A percentile compares a stretch with the other conserved stretches of the same genome.
These are phyloP conservation scores for Melanotaenia pygmaea DNA, from an alignment of 2,797 vertebrate species.

Conservation along the genomic window DNA sequence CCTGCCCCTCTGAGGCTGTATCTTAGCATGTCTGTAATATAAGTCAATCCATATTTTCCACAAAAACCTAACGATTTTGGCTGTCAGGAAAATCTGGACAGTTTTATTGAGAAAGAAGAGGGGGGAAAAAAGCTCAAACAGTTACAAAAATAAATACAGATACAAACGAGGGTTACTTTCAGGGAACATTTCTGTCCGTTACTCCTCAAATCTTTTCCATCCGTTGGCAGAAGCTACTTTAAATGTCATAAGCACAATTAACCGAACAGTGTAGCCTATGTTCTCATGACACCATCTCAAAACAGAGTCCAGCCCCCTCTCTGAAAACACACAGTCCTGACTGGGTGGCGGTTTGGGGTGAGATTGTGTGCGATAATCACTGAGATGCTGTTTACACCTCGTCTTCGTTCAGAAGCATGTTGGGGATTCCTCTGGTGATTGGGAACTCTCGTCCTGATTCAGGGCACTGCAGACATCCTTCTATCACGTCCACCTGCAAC, in stretches of 20 bases:
- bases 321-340: slow-evolving; percentile 27
- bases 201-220: slow-evolving; percentile 32
- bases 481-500: slow-evolving; percentile 89
- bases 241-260: slow-evolving; percentile 41
- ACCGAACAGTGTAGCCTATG: slow-evolving; percentile 24
- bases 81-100: slow-evolving; percentile 40
- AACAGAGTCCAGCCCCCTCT: slow-evolving; percentile 42
- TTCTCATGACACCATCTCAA: slow-evolving; percentile 35
- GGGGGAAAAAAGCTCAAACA: slow-evolving; percentile 30
- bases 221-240: slow-evolving; percentile 5
- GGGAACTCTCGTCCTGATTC: slow-evolving; percentile 92
- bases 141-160: slow-evolving; percentile 79
- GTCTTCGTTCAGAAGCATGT: slow-evolving; percentile 92
- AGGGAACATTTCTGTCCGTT: slow-evolving; percentile 52
- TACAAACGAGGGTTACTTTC: slow-evolving; percentile 44
- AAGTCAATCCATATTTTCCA: slow-evolving; percentile 54
- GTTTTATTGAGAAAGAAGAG: slow-evolving; percentile 72
- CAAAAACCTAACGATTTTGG: slow-evolving; percentile 41
- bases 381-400: slow-evolving; percentile 76
- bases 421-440: slow-evolving; percentile 91
- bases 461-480: slow-evolving; percentile 90
- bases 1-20: slow-evolving; percentile 30
- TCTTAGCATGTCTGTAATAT: slow-evolving; percentile 54
- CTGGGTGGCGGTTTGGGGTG: slow-evolving; percentile 9
- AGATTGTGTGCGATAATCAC: background rate